These are phyloP conservation scores for Hydropotes inermis DNA, from an alignment of 2,113 vertebrate genomes.

Conservation along the genomic window DNA sequence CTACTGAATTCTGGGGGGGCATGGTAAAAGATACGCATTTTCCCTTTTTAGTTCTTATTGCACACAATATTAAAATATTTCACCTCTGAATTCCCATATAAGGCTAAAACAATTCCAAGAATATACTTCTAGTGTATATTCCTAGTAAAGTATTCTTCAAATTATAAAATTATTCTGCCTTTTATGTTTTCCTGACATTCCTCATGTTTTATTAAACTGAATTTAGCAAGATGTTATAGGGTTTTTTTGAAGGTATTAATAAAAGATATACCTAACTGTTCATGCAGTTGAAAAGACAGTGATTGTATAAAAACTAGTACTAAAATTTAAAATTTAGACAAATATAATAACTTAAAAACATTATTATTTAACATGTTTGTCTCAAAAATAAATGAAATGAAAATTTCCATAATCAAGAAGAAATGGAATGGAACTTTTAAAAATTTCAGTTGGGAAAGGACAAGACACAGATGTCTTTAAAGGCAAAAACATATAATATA, in stretches of 20 bases:
- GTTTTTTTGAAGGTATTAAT: neutral
- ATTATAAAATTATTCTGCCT: neutral
- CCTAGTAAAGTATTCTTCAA: neutral
- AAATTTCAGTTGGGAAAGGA: neutral
- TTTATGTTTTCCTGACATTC: neutral
- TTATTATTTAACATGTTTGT: neutral
- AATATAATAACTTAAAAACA: neutral
- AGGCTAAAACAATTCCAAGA: neutral
- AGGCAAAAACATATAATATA: neutral
- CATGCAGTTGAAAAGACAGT: neutral
- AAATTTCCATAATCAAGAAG: neutral
- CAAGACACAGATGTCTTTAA: neutral
- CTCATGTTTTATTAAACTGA: neutral
- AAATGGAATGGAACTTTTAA: neutral
- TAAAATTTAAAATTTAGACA: neutral
- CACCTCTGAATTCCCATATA: neutral
- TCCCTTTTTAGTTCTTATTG: neutral
- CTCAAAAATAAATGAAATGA: neutral
- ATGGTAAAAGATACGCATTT: neutral
- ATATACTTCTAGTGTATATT: neutral
- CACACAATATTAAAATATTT: neutral
- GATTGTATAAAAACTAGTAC: neutral
- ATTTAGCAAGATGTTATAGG: neutral
- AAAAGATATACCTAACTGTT: neutral
- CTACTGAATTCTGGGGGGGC: neutral